Evolutionary conservation across 2,113 vertebrate genomes (phyloP), one percentile per base, ranked within the genome.

Genomic region (Sinocyclocheilus maitianheensis): DNA sequence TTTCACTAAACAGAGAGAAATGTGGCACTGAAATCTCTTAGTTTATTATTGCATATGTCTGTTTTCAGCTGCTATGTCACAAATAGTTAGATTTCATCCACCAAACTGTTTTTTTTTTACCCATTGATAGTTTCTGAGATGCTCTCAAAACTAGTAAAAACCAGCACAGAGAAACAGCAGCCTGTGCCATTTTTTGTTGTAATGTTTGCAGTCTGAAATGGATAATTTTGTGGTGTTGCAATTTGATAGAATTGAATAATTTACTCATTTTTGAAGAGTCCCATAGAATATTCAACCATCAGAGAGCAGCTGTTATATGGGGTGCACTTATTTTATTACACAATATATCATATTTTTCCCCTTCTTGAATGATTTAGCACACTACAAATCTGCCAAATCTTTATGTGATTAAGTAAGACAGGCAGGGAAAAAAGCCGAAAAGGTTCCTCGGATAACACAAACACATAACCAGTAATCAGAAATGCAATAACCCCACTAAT

Each of bases 161-260:
- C 1, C 13, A 14, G 13, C 13, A 53, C 2, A 46, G 43, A 9
- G 11, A 18, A 78, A 78, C 10, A 2, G 11, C 30, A 37, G n/a
- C 22, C 2, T 12, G 76, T 3, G 3, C 46, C 34, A 4, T 79
- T 79, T 79, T 43, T 55, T 12, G 12, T n/a, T 77, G 20, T 7
- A 53, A 14, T 22, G 26, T 22, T 16, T 67, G 46, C 12, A 34
- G 60, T 37, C 12, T 20, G 12, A 51, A 48, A 5, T 71, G 55
- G 5, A 16, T 26, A 34, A 37, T 81, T 75, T 10, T 48, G 11
- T n/a, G 13, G 2, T 14, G 1, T 69, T 30, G 7, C 6, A 80
- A 67, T 46, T 46, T 86, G 24, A 74, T 46, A 63, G 13, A 84
- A 84, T 40, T 84, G 1, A 40, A 84, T 60, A 6, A 75, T 60